A percentile compares a stretch with the other conserved stretches of the same genome.
Conservation (phyloP, 2,797 vertebrate genomes). For the Micropoecilia bifurca region DNA sequence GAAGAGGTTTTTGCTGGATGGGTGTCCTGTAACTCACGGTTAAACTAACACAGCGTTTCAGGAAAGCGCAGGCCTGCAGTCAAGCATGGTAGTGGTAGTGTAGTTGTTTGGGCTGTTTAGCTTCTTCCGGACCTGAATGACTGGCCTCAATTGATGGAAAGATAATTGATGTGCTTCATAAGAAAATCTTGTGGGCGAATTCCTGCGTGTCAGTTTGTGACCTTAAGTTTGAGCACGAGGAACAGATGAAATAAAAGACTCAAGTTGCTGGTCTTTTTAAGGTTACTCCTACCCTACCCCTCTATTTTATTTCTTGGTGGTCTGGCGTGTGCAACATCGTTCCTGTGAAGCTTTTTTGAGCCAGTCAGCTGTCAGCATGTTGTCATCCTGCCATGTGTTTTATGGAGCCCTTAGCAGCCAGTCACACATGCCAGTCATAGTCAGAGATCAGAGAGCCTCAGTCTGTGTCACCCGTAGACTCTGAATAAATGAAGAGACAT, state of each 20-base stretch:
- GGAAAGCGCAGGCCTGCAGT: not conserved
- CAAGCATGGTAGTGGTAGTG: not conserved
- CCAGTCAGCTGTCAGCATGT: conserved; percentile 69
- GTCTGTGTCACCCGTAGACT: conserved; percentile 57
- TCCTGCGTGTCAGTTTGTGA: not conserved
- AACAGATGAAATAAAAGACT: not conserved
- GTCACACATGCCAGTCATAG: conserved; percentile 55
- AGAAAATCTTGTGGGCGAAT: not conserved
- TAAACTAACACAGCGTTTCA: not conserved
- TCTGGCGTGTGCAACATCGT: conserved; percentile 19
- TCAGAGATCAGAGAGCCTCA: conserved; percentile 65
- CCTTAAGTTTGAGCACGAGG: not conserved
- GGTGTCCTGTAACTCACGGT: not conserved
- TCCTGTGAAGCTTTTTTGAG: conserved; percentile 50
- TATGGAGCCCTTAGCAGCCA: conserved; percentile 50
- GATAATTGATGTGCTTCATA: not conserved
- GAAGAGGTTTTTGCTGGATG: not conserved
- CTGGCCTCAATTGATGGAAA: not conserved
- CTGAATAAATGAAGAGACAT: conserved; percentile 28
- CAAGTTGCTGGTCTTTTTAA: not conserved
- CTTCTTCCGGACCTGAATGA: not conserved
- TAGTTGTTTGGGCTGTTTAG: not conserved
- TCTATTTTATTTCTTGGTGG: conserved; percentile 34
- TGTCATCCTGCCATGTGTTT: conserved; percentile 63
- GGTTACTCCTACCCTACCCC: not conserved